Percentiles rank a stretch among this genome's conserved stretches.
phyloP scores from a whole-genome alignment of 2,113 vertebrate genomes.

The Gobius niger region DNA sequence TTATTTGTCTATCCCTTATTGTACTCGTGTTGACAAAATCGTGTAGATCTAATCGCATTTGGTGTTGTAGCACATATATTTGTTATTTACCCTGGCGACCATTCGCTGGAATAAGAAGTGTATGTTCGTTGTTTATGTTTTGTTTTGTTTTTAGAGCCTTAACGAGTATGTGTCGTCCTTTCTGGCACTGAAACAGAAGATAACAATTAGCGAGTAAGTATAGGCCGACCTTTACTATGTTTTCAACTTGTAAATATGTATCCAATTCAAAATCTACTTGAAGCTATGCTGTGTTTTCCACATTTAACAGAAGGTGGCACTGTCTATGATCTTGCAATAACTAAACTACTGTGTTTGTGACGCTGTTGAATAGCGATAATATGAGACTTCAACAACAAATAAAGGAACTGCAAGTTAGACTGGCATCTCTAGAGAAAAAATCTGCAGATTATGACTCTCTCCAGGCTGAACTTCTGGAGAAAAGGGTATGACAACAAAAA shows the following conservation, averaged over 20 bases:
- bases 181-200: constrained; percentile 92
- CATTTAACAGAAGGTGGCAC: background rate
- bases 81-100: too few species aligned
- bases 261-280: too few species aligned
- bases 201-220: constrained; percentile 92
- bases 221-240: too few species aligned
- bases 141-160: constrained; percentile 79
- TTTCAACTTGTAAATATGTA: too few species aligned
- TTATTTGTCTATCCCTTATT: background rate
- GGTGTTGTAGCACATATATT: too few species aligned
- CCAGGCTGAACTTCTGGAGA: constrained; percentile 86
- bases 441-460: constrained; percentile 81
- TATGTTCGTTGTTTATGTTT: background rate
- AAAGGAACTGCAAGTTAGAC: constrained; percentile 85
- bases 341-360: background rate
- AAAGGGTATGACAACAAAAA: constrained; percentile 75
- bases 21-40: too few species aligned
- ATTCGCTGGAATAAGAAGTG: too few species aligned
- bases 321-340: background rate
- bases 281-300: background rate
- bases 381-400: constrained; percentile 85
- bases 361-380: constrained; percentile 80
- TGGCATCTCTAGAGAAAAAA: constrained; percentile 84
- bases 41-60: too few species aligned
- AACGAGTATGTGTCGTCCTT: constrained; percentile 91